phyloP scores from a whole-genome alignment of 1,140 invertebrate species.

The Orchesella cincta region DNA sequence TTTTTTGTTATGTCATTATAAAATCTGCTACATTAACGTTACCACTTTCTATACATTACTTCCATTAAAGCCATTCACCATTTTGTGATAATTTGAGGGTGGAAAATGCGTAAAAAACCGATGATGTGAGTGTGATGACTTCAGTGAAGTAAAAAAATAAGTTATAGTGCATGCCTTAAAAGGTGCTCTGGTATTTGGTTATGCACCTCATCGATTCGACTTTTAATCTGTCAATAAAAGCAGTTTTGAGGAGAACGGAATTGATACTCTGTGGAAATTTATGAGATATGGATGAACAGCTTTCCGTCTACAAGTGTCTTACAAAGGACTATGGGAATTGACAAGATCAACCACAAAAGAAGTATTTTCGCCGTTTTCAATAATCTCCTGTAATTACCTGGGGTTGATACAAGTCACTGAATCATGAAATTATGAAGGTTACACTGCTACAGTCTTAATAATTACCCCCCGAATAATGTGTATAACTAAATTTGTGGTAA shows the following conservation, averaged over 20 bases:
- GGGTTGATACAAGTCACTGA: slow-evolving; percentile 15
- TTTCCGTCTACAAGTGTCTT: too few species aligned
- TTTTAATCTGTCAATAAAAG: neutral
- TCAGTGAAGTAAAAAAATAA: neutral
- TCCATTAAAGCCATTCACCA: neutral
- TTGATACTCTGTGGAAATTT: neutral
- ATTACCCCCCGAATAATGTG: neutral
- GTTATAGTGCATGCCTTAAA: neutral
- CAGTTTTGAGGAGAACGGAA: neutral
- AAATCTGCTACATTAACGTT: neutral
- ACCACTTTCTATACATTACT: neutral
- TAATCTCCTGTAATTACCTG: neutral
- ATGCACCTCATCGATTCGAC: neutral
- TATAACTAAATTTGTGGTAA: neutral
- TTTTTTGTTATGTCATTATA: too few species aligned
- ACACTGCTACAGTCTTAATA: neutral
- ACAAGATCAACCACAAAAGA: neutral
- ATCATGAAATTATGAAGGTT: slow-evolving; percentile 13
- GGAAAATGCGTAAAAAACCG: neutral
- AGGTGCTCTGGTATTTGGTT: too few species aligned
- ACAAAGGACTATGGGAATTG: too few species aligned
- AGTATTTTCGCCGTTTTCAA: neutral
- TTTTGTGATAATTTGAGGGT: neutral
- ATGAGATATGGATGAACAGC: neutral
- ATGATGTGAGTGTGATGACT: neutral